These are phyloP conservation scores for Atta colombica DNA, from an alignment of 1,140 invertebrate species.

Conservation along the genomic window DNA sequence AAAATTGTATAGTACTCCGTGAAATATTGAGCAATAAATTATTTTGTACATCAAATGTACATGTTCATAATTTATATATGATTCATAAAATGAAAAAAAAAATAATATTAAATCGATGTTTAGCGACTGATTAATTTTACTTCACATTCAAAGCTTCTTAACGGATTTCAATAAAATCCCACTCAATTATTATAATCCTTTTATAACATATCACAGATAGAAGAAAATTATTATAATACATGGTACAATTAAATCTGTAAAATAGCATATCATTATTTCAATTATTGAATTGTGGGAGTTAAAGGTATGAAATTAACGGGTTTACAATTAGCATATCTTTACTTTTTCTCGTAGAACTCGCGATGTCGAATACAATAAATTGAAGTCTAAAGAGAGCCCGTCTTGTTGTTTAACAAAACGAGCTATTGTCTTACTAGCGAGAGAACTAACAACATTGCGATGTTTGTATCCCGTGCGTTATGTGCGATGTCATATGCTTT, in stretches of 20 bases:
- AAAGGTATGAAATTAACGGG: background rate
- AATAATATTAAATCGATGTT: background rate
- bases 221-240: background rate
- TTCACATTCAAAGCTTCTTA: background rate
- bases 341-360: conserved; percentile 17
- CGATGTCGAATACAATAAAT: conserved; percentile 5
- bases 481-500: background rate
- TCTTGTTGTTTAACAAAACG: conserved; percentile 35
- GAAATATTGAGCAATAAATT: conserved; percentile 3
- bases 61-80: background rate
- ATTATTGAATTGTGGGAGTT: background rate
- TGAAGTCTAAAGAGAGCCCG: background rate
- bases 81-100: background rate
- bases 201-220: background rate
- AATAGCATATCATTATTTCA: background rate
- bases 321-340: background rate
- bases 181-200: background rate
- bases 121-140: background rate
- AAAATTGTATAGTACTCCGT: background rate
- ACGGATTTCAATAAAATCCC: background rate
- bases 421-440: conserved; percentile 21
- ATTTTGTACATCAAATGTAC: background rate
- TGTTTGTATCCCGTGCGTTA: conserved; percentile 33
- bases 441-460: conserved; percentile 18
- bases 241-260: background rate